These are phyloP conservation scores for Drosophila grimshawi DNA, from an alignment of 1,140 invertebrate species.

Conservation along the genomic window DNA sequence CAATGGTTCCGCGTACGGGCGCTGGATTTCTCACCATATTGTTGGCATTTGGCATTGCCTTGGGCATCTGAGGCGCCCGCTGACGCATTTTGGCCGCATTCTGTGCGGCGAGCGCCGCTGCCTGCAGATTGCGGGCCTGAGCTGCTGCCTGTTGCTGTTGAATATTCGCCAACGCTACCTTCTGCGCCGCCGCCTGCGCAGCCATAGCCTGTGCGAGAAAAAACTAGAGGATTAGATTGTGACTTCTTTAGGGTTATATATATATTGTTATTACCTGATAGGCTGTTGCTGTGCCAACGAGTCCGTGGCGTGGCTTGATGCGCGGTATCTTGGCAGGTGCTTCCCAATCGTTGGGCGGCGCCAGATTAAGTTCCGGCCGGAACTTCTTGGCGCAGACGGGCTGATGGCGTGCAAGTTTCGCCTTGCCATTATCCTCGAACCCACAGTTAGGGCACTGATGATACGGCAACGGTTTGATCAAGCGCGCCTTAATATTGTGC, in stretches of 20 bases:
- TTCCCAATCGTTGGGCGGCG: slow-evolving; percentile 94
- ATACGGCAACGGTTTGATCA: slow-evolving; percentile 93
- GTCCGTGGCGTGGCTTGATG: slow-evolving; percentile 81
- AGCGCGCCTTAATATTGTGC: slow-evolving; percentile 92
- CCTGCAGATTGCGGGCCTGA: slow-evolving; percentile 78
- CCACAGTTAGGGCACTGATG: slow-evolving; percentile 97
- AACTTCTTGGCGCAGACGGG: slow-evolving; percentile 96
- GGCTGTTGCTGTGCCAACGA: slow-evolving; percentile 83
- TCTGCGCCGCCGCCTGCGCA: slow-evolving; percentile 82
- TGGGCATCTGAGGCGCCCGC: slow-evolving; percentile 63
- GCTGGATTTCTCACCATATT: slow-evolving; percentile 65
- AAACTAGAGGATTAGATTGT: background rate
- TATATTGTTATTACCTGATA: slow-evolving; percentile 67
- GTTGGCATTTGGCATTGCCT: slow-evolving; percentile 49
- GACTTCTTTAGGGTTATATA: background rate
- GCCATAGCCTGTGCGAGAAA: slow-evolving; percentile 75
- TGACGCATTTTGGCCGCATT: slow-evolving; percentile 80
- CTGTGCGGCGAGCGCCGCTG: slow-evolving; percentile 76
- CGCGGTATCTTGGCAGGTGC: slow-evolving; percentile 95
- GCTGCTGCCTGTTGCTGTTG: slow-evolving; percentile 76
- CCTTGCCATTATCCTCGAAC: slow-evolving; percentile 97
- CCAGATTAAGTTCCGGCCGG: slow-evolving; percentile 92
- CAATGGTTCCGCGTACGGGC: slow-evolving; percentile 59
- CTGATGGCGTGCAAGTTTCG: slow-evolving; percentile 95
- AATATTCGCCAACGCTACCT: slow-evolving; percentile 79